phyloP scores from a whole-genome alignment of 2,113 vertebrate genomes.

The Globicephala melas region DNA sequence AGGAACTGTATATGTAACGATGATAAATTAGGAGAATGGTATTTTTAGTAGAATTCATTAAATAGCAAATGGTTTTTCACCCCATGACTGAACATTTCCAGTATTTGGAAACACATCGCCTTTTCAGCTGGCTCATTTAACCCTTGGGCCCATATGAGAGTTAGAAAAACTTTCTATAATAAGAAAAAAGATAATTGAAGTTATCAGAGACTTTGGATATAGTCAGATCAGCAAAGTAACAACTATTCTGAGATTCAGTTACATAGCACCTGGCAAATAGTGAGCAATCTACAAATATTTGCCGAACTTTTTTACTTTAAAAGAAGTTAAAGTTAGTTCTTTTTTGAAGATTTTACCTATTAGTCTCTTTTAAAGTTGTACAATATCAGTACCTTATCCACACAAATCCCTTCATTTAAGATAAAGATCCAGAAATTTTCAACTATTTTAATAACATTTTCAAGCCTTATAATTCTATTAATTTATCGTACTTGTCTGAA shows the following conservation, averaged over 20 bases:
- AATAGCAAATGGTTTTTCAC: neutral
- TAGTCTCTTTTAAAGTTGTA: neutral
- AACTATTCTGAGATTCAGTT: neutral
- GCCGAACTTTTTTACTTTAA: neutral
- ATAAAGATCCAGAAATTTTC: neutral
- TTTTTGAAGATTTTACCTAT: neutral
- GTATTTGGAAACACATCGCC: neutral
- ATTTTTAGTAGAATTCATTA: conserved; percentile 27
- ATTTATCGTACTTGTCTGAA: neutral
- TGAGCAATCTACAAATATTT: neutral
- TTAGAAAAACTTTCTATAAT: neutral
- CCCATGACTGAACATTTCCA: neutral
- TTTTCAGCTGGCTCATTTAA: neutral
- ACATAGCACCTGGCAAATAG: neutral
- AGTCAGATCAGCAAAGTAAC: neutral
- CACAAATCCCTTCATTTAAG: neutral
- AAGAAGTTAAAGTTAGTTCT: neutral
- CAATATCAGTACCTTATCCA: neutral
- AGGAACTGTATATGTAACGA: neutral
- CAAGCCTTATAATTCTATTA: neutral
- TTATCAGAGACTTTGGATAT: neutral
- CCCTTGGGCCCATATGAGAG: neutral
- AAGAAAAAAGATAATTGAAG: neutral
- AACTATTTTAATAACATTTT: neutral
- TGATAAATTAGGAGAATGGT: neutral